Conservation (phyloP, 2,888 invertebrate species). For the Hirtodrosophila histrioides region DNA sequence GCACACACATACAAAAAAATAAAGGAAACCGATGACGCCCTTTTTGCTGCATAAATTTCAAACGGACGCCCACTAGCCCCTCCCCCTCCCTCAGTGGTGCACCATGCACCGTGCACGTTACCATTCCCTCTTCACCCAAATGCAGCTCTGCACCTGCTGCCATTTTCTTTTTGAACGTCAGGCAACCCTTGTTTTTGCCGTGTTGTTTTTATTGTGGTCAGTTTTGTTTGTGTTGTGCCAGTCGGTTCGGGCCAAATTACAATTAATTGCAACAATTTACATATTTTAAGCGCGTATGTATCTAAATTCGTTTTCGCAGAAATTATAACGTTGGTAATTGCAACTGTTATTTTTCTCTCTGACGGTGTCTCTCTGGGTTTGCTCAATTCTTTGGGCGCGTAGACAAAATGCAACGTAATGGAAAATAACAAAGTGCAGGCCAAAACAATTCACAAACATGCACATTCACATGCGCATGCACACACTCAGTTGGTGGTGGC, state of each 20-base stretch:
- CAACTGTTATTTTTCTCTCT: slow-evolving; percentile 24
- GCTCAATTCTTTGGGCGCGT: slow-evolving; percentile 28
- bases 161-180: slow-evolving; percentile 71
- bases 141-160: slow-evolving; percentile 74
- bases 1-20: slow-evolving; percentile 9
- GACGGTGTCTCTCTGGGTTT: neutral
- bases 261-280: slow-evolving; percentile 73
- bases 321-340: slow-evolving; percentile 38
- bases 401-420: slow-evolving; percentile 56
- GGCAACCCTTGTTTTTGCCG: slow-evolving; percentile 54
- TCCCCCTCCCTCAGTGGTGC: neutral
- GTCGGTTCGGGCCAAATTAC: slow-evolving; percentile 53
- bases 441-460: slow-evolving; percentile 51
- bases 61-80: slow-evolving; percentile 29
- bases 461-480: slow-evolving; percentile 1
- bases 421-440: slow-evolving; percentile 63
- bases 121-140: slow-evolving; percentile 17
- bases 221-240: slow-evolving; percentile 33
- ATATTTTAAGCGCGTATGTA: slow-evolving; percentile 47
- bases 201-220: slow-evolving; percentile 38
- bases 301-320: slow-evolving; percentile 36
- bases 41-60: slow-evolving; percentile 61
- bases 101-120: neutral
- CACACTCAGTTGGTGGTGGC: slow-evolving; percentile 18
- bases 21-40: slow-evolving; percentile 59